These are phyloP conservation scores for Tipula vernalis DNA, from an alignment of 2,888 invertebrate species.

Conservation along the genomic window DNA sequence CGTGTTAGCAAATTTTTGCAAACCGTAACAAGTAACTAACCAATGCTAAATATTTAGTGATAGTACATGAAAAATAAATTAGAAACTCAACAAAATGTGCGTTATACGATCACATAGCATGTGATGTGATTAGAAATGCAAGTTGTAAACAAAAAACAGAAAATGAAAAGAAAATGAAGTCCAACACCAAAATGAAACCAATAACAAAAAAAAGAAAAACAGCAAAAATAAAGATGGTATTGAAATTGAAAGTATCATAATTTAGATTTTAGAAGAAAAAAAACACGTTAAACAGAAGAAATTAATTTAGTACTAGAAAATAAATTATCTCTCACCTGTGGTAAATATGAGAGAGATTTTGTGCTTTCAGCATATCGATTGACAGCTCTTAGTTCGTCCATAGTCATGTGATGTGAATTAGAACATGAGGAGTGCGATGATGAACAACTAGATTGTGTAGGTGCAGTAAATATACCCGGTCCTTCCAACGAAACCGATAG, in stretches of 20 bases:
- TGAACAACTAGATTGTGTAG: constrained; percentile 42
- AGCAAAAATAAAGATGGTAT: not conserved
- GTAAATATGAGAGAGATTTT: constrained; percentile 79
- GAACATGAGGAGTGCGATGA: constrained; percentile 59
- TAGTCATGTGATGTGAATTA: constrained; percentile 59
- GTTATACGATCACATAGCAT: not conserved
- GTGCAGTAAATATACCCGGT: constrained; percentile 53
- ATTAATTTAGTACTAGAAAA: not conserved
- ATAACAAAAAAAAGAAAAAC: not conserved
- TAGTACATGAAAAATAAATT: not conserved
- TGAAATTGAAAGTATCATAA: not conserved
- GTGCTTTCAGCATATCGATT: constrained; percentile 88
- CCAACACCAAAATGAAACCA: not conserved
- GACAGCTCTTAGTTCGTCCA: constrained; percentile 73
- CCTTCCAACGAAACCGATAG: constrained; percentile 81
- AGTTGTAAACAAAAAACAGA: not conserved
- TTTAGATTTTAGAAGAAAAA: not conserved
- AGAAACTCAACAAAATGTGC: not conserved
- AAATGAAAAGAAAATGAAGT: not conserved
- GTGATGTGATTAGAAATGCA: not conserved
- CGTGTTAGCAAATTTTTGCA: not conserved
- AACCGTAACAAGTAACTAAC: not conserved
- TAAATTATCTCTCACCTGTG: constrained; percentile 53
- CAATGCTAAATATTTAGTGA: not conserved
- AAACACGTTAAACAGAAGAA: not conserved